Evolutionary conservation across 2,888 invertebrate species (phyloP).

Genomic region (Taphrorychus bicolor): DNA sequence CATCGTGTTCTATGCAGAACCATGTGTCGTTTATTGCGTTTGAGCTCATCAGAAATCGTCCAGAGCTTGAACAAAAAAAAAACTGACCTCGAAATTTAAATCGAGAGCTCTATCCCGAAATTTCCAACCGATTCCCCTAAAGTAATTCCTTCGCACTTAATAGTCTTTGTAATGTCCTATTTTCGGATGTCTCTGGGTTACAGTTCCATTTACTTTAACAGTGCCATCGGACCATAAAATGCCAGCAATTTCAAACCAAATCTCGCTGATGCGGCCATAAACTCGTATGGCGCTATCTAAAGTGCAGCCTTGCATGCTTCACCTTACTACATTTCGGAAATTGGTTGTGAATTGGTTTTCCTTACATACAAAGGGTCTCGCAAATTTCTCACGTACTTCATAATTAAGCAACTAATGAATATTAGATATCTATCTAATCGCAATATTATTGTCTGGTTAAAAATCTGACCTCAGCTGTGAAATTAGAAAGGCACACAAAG

Average conservation of each 20-base stretch:
- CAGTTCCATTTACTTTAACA: constrained; percentile 15
- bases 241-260: constrained; percentile 19
- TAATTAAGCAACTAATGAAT: not conserved
- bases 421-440: not conserved
- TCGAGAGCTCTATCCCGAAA: not conserved
- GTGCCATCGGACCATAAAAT: constrained; percentile 19
- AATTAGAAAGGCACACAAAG: not conserved
- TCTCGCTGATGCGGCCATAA: constrained; percentile 11
- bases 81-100: not conserved
- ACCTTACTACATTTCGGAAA: not conserved
- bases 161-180: not conserved
- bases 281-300: constrained; percentile 9
- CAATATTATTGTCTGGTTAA: not conserved
- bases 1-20: too few species aligned
- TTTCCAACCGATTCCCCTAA: not conserved
- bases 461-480: not conserved
- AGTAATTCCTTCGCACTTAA: not conserved
- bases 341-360: not conserved
- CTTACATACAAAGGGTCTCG: not conserved
- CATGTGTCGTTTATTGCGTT: too few species aligned
- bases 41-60: too few species aligned
- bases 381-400: not conserved
- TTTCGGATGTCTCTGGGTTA: constrained; percentile 12
- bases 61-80: not conserved
- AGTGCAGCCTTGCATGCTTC: constrained; percentile 10